phyloP scores from a whole-genome alignment of 2,888 invertebrate genomes.

The Acleris emargana region DNA sequence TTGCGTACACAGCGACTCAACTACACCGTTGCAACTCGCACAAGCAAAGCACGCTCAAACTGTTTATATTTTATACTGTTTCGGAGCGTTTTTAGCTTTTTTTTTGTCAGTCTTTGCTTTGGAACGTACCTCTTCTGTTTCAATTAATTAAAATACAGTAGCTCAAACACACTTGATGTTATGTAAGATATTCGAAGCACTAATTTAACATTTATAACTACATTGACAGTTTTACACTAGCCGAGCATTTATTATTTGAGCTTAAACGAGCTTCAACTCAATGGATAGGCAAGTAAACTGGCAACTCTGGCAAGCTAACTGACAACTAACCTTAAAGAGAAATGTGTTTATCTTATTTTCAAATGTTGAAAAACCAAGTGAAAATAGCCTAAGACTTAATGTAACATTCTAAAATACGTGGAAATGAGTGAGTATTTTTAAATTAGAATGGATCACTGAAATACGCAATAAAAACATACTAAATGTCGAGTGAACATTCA shows the following conservation, averaged over 20 bases:
- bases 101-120: constrained; percentile 3
- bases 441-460: not conserved
- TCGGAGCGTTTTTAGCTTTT: constrained; percentile 3
- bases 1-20: not conserved
- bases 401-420: not conserved
- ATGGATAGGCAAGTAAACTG: not conserved
- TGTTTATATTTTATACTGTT: constrained; percentile 27
- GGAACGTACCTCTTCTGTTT: not conserved
- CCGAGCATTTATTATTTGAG: not conserved
- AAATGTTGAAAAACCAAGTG: not conserved
- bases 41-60: constrained; percentile 26
- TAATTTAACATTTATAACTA: not conserved
- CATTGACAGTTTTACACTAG: no score
- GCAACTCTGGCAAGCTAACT: not conserved
- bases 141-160: constrained; percentile 11
- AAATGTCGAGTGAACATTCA: no score
- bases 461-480: no score
- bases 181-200: not conserved
- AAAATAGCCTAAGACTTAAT: not conserved
- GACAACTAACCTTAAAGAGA: constrained; percentile 22
- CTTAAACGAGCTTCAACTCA: not conserved
- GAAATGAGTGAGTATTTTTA: constrained; percentile 50
- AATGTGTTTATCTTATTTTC: constrained; percentile 28
- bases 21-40: not conserved
- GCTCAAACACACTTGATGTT: constrained; percentile 1